Percentiles rank a stretch among this genome's conserved stretches.
Evolutionary conservation across 2,113 vertebrate species (phyloP).

Genomic region (Alexandromys fortis): DNA sequence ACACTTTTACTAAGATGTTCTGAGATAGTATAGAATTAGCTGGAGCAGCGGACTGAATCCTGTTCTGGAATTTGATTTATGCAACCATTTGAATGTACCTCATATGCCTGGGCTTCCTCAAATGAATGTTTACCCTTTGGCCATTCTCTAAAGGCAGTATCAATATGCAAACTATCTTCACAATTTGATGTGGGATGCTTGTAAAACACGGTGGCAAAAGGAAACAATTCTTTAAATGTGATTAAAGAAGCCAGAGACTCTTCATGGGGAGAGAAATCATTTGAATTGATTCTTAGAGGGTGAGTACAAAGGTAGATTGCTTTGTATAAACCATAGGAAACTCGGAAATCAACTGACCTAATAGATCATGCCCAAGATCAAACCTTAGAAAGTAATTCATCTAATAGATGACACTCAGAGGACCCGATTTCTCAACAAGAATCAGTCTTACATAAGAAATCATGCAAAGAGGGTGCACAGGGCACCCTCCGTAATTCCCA

Average conservation of each 20-base stretch:
- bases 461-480: neutral
- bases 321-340: slow-evolving; percentile 44
- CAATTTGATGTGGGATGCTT: neutral
- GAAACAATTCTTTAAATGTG: neutral
- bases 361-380: slow-evolving; percentile 38
- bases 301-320: slow-evolving; percentile 8
- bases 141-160: slow-evolving; percentile 33
- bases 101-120: slow-evolving; percentile 38
- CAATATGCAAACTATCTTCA: slow-evolving; percentile 6
- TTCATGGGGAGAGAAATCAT: neutral
- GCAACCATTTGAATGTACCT: slow-evolving; percentile 48
- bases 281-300: neutral
- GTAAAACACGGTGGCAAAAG: neutral
- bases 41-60: slow-evolving; percentile 38
- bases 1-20: slow-evolving; percentile 57
- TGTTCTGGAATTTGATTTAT: slow-evolving; percentile 61
- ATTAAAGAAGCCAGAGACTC: slow-evolving; percentile 4
- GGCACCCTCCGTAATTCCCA: neutral
- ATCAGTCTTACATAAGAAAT: slow-evolving; percentile 25
- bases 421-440: slow-evolving; percentile 17
- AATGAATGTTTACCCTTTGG: slow-evolving; percentile 57
- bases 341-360: slow-evolving; percentile 20
- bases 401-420: neutral
- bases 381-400: slow-evolving; percentile 33
- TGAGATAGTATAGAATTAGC: slow-evolving; percentile 46